Conservation (phyloP, 2,888 invertebrate genomes). For the Cosmia trapezina region DNA sequence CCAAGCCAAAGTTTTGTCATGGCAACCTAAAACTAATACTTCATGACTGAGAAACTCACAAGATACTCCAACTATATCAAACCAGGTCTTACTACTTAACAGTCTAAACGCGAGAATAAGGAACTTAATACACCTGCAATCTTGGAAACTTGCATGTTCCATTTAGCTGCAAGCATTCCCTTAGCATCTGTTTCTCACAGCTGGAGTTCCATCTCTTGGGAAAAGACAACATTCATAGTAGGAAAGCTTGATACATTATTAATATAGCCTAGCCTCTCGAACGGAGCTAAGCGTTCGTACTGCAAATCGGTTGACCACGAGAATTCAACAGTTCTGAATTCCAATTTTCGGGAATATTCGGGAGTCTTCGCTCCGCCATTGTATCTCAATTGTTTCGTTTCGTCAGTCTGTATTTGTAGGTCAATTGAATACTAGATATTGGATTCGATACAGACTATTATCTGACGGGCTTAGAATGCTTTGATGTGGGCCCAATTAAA, state of each 20-base stretch:
- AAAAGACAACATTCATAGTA: conserved; percentile 46
- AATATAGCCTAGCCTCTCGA: conserved; percentile 41
- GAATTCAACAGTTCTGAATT: conserved; percentile 44
- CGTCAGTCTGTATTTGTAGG: conserved; percentile 10
- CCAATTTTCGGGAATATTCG: conserved; percentile 36
- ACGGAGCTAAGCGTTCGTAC: conserved; percentile 30
- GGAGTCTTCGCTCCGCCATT: conserved; percentile 17
- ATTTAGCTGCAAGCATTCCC: conserved; percentile 53
- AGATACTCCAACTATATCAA: conserved; percentile 3
- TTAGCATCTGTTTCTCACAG: conserved; percentile 48
- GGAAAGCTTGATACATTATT: conserved; percentile 47
- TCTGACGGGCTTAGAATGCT: background rate
- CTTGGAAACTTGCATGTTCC: conserved; percentile 44
- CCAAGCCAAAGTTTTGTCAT: background rate
- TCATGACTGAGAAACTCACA: background rate
- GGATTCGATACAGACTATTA: conserved; percentile 19
- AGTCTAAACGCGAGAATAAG: conserved; percentile 18
- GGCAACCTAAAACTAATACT: conserved; percentile 11
- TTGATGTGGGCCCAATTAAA: conserved; percentile 25
- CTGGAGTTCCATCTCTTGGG: conserved; percentile 46
- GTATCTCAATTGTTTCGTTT: conserved; percentile 41
- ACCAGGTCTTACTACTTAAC: conserved; percentile 6
- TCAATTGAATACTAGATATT: conserved; percentile 29
- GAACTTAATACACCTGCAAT: conserved; percentile 34
- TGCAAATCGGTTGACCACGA: conserved; percentile 52